A percentile compares a stretch with the other conserved stretches of the same genome.
These are phyloP conservation scores for Sardina pilchardus DNA, from an alignment of 2,113 vertebrate species.

Conservation along the genomic window DNA sequence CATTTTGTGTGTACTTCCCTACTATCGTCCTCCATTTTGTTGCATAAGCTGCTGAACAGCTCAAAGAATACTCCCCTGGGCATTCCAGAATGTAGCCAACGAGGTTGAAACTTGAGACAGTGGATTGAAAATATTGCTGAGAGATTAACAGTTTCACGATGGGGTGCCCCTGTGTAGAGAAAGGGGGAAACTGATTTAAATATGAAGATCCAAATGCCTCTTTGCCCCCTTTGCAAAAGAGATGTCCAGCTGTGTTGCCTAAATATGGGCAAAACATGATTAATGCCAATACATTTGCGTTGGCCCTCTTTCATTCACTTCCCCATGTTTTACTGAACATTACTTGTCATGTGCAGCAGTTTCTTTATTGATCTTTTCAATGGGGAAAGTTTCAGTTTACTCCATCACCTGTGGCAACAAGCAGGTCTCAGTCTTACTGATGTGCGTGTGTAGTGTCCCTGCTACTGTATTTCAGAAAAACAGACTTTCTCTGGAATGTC, in stretches of 20 bases:
- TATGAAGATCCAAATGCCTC: neutral
- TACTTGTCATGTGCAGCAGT: neutral
- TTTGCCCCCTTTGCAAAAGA: neutral
- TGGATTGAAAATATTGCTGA: slow-evolving; percentile 17
- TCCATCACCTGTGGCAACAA: neutral
- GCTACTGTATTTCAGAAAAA: neutral
- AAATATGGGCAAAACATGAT: neutral
- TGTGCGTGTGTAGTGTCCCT: neutral
- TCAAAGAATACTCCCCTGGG: slow-evolving; percentile 9
- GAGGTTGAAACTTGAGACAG: slow-evolving; percentile 30
- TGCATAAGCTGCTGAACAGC: slow-evolving; percentile 56
- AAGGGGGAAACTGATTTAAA: neutral
- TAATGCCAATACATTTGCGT: neutral
- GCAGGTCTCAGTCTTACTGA: neutral
- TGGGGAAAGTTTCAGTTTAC: neutral
- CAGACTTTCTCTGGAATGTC: neutral
- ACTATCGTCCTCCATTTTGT: slow-evolving; percentile 74
- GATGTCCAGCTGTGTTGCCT: neutral
- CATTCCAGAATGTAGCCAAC: slow-evolving; percentile 20
- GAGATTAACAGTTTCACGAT: slow-evolving; percentile 16
- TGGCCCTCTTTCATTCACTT: neutral
- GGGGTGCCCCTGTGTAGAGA: slow-evolving; percentile 9
- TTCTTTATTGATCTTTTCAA: neutral
- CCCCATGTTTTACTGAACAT: neutral
- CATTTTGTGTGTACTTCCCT: slow-evolving; percentile 70